phyloP scores from a whole-genome alignment of 2,797 vertebrate species.

The Peromyscus aztecus region DNA sequence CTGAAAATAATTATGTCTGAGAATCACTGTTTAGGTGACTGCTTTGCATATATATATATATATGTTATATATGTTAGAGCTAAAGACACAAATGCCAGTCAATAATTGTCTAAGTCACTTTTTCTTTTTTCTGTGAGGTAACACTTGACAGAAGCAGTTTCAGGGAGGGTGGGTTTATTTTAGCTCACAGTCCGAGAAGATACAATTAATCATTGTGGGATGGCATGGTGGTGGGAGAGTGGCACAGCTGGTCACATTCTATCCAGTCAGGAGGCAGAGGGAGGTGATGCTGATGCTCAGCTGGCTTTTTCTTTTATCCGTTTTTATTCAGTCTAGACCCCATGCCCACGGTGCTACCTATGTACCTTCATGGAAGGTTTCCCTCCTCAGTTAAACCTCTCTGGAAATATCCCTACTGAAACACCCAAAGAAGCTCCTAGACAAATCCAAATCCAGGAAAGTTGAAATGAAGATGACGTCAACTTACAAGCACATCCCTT shows the following conservation, averaged over 20 bases:
- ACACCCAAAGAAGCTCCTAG: background rate
- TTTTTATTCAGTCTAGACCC: background rate
- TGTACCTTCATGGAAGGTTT: background rate
- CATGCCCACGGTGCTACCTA: background rate
- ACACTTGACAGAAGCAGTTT: background rate
- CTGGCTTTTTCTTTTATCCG: background rate
- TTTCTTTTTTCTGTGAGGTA: background rate
- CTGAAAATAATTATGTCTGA: constrained; percentile 31
- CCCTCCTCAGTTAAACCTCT: background rate
- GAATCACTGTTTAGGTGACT: background rate
- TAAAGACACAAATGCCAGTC: background rate
- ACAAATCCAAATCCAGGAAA: background rate
- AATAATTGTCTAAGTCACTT: background rate
- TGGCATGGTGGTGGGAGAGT: background rate
- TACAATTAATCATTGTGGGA: background rate
- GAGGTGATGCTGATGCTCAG: background rate
- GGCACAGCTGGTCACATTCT: background rate
- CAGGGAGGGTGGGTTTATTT: background rate
- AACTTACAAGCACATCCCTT: background rate
- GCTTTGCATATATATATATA: background rate
- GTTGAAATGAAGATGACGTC: background rate
- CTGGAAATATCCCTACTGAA: background rate
- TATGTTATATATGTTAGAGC: background rate
- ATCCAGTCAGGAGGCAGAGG: background rate
- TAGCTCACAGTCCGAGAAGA: background rate